Evolutionary conservation across 2,113 vertebrate species (phyloP).

Genomic region (Conger conger): DNA sequence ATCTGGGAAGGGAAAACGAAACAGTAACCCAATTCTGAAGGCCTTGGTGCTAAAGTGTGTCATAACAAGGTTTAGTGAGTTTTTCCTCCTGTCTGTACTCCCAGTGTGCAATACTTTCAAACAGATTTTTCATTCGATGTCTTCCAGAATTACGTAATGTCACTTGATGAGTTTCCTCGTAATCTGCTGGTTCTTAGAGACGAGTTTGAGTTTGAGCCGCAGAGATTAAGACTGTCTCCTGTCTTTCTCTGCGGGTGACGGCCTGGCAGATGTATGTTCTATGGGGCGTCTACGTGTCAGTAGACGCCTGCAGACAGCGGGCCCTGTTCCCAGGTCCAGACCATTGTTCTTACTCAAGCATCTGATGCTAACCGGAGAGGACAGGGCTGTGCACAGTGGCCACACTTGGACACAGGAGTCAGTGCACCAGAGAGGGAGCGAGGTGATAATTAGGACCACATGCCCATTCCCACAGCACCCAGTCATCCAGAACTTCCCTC

Average conservation of each 20-base stretch:
- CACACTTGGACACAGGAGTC: neutral
- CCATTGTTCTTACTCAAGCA: neutral
- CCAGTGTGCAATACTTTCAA: neutral
- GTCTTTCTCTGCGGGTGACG: neutral
- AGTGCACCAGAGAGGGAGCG: neutral
- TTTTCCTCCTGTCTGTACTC: neutral
- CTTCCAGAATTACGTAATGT: neutral
- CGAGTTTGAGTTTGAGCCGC: neutral
- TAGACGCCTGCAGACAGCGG: neutral
- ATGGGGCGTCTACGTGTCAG: neutral
- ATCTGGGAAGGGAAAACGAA: neutral
- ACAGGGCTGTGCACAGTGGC: neutral
- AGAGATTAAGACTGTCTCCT: neutral
- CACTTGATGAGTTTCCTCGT: neutral
- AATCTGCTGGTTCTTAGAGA: neutral
- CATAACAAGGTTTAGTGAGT: neutral
- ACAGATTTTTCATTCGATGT: neutral
- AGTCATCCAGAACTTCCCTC: neutral
- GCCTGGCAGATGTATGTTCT: neutral
- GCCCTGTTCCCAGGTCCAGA: neutral
- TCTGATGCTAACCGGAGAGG: neutral
- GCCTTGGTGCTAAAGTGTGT: neutral
- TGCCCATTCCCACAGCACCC: conserved; percentile 14
- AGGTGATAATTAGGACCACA: conserved; percentile 11
- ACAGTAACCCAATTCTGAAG: neutral